phyloP scores from a whole-genome alignment of 2,113 vertebrate species.

The Anser cygnoides region DNA sequence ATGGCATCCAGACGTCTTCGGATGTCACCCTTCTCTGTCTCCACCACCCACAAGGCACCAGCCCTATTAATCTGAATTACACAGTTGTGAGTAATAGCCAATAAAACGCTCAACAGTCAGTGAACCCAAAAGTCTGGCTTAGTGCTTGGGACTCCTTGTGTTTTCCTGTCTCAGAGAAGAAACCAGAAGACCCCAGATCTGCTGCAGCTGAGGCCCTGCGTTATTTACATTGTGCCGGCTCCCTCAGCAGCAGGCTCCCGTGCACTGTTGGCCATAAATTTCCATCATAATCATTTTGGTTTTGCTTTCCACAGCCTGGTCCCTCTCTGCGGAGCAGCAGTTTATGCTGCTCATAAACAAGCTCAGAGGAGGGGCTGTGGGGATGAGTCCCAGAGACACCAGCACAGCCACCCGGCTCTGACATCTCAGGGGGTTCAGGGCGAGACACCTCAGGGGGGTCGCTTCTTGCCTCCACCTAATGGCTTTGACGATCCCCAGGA shows the following conservation, averaged over 20 bases:
- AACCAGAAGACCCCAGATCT: not conserved
- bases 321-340: slow-evolving; percentile 1
- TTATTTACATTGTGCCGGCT: slow-evolving; percentile 58
- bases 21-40: not conserved
- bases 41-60: not conserved
- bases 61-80: not conserved
- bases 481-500: not conserved
- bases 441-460: not conserved
- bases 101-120: not conserved
- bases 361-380: not conserved
- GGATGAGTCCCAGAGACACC: not conserved
- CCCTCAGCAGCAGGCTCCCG: slow-evolving; percentile 40
- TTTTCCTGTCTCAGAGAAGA: not conserved
- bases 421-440: not conserved
- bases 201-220: slow-evolving; percentile 29
- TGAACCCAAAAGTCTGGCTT: not conserved
- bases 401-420: not conserved
- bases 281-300: slow-evolving; percentile 15
- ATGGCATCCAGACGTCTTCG: not conserved
- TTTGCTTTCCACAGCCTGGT: slow-evolving; percentile 40
- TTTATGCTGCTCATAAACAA: slow-evolving; percentile 37
- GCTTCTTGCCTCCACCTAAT: not conserved
- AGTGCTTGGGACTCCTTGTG: not conserved
- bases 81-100: not conserved
- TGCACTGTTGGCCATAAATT: slow-evolving; percentile 51